These are phyloP conservation scores for Lutjanus campechanus DNA, from an alignment of 2,797 vertebrate species.

Conservation along the genomic window DNA sequence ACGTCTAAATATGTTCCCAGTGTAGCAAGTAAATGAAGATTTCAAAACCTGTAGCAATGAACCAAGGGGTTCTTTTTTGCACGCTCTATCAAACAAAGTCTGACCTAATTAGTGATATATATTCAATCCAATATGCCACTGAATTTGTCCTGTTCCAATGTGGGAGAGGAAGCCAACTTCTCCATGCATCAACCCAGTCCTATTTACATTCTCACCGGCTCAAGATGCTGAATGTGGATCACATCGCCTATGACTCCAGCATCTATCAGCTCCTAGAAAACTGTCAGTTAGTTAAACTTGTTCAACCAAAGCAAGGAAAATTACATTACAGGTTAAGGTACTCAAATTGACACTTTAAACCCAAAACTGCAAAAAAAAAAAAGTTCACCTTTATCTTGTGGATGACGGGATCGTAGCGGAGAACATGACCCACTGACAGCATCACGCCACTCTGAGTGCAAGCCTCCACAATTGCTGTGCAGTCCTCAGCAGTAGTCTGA, in stretches of 20 bases:
- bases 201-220: slow-evolving; percentile 82
- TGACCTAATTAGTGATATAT: no score
- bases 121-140: no score
- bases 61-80: no score
- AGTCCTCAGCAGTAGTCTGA: slow-evolving; percentile 86
- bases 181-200: no score
- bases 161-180: no score
- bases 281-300: not conserved
- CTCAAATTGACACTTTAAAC: not conserved
- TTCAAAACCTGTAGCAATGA: no score
- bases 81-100: no score
- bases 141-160: no score
- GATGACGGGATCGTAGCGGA: slow-evolving; percentile 86
- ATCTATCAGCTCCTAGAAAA: slow-evolving; percentile 85
- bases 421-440: slow-evolving; percentile 88
- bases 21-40: no score
- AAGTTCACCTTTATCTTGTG: slow-evolving; percentile 85
- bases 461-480: slow-evolving; percentile 82
- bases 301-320: not conserved
- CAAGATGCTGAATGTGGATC: slow-evolving; percentile 90
- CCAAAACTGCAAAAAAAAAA: not conserved
- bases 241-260: slow-evolving; percentile 86
- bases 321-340: not conserved
- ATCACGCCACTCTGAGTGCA: slow-evolving; percentile 84
- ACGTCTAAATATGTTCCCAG: no score